Evolutionary conservation across 2,113 vertebrate genomes (phyloP).

Genomic region (Cacatua alba): DNA sequence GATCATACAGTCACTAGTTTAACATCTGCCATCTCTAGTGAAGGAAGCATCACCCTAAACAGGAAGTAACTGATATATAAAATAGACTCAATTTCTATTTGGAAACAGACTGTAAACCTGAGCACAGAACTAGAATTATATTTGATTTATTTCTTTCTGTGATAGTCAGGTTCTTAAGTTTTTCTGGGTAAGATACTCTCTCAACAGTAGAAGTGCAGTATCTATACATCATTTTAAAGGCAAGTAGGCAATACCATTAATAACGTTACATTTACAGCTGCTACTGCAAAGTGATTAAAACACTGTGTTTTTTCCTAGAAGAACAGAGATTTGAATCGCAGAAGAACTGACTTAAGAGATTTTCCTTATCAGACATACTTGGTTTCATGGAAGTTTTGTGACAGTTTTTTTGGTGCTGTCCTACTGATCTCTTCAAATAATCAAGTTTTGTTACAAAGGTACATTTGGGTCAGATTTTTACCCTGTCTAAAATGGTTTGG

Average conservation of each 20-base stretch:
- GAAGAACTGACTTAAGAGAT: neutral
- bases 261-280: neutral
- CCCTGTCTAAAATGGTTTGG: neutral
- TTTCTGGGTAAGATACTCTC: neutral
- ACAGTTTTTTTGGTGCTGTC: neutral
- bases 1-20: neutral
- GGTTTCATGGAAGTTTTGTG: neutral
- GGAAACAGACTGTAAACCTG: neutral
- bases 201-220: neutral
- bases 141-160: neutral
- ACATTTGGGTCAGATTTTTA: neutral
- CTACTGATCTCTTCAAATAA: neutral
- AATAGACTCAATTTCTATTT: neutral
- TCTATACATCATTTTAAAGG: neutral
- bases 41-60: neutral
- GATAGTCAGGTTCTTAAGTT: neutral
- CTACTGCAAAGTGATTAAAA: neutral
- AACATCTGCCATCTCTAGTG: neutral
- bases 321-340: neutral
- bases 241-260: neutral
- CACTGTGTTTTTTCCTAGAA: neutral
- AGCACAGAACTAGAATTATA: neutral
- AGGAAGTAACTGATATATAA: neutral
- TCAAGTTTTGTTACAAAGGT: neutral
- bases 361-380: neutral